Percentiles rank a stretch among this genome's conserved stretches.
Conservation (phyloP, 1,140 invertebrate species). For the Drosophila jambulina region DNA sequence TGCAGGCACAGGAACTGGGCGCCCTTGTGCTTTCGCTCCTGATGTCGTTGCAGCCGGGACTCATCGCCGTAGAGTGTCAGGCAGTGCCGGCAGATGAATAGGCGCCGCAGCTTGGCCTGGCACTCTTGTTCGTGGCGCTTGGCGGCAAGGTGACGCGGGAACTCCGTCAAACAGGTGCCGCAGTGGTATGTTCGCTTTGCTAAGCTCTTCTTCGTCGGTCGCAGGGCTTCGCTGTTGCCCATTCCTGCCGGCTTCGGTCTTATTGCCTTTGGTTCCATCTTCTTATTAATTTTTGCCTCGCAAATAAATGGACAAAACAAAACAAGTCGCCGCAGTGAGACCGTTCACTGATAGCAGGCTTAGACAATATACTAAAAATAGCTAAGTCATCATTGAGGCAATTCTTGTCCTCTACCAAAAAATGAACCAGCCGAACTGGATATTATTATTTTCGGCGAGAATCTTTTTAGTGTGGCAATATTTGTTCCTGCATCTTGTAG, state of each 20-base stretch:
- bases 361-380: background rate
- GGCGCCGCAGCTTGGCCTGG: constrained; percentile 26
- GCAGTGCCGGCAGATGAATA: constrained; percentile 62
- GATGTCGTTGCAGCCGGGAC: constrained; percentile 46
- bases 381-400: background rate
- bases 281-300: background rate
- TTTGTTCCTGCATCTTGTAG: too few species aligned
- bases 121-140: constrained; percentile 62
- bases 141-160: constrained; percentile 38
- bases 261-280: constrained; percentile 20
- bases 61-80: constrained; percentile 61
- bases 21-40: constrained; percentile 54
- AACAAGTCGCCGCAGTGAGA: background rate
- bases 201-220: background rate
- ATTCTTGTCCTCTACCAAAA: background rate
- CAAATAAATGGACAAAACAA: background rate
- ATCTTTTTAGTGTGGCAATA: too few species aligned
- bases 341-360: background rate
- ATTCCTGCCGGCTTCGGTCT: constrained; percentile 2
- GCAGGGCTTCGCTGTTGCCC: background rate
- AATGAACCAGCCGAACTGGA: too few species aligned
- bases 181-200: constrained; percentile 47
- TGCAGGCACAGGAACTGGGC: constrained; percentile 61
- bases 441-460: too few species aligned
- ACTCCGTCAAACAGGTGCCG: constrained; percentile 43